Conservation (phyloP, 2,113 vertebrate species). For the Scatophagus argus region DNA sequence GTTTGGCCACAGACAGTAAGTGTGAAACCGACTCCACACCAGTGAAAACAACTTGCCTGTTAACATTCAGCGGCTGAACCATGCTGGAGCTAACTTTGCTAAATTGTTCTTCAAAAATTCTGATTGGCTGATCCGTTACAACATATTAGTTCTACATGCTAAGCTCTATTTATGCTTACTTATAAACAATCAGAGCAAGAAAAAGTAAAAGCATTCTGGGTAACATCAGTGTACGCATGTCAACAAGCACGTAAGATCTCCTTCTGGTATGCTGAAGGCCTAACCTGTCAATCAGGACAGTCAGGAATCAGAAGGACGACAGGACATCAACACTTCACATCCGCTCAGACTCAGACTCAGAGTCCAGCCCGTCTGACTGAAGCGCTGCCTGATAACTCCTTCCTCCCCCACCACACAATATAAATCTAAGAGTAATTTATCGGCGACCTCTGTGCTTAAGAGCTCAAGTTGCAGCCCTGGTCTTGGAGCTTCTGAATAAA, state of each 20-base stretch:
- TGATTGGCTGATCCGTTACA: too few relatives aligned
- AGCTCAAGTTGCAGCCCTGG: background rate
- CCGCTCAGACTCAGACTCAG: background rate
- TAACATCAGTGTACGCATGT: background rate
- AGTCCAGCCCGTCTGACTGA: background rate
- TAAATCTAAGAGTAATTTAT: background rate
- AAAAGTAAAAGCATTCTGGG: background rate
- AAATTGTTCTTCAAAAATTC: background rate
- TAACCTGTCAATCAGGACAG: slow-evolving; percentile 29
- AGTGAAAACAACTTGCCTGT: background rate
- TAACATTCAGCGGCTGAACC: slow-evolving; percentile 17
- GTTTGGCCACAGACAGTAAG: slow-evolving; percentile 2
- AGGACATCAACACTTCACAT: background rate
- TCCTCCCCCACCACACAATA: background rate
- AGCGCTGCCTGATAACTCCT: background rate
- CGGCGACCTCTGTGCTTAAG: background rate
- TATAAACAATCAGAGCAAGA: background rate
- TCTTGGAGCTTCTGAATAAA: too few relatives aligned
- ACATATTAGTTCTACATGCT: background rate
- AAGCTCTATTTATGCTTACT: background rate
- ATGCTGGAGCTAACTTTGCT: background rate
- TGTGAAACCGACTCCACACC: slow-evolving; percentile 25
- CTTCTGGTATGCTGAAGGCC: background rate
- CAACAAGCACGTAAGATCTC: fast-evolving
- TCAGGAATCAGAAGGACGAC: background rate